Percentiles rank a stretch among this genome's conserved stretches.
Conservation (phyloP, 2,113 vertebrate genomes). For the Potamarius usumacintae region DNA sequence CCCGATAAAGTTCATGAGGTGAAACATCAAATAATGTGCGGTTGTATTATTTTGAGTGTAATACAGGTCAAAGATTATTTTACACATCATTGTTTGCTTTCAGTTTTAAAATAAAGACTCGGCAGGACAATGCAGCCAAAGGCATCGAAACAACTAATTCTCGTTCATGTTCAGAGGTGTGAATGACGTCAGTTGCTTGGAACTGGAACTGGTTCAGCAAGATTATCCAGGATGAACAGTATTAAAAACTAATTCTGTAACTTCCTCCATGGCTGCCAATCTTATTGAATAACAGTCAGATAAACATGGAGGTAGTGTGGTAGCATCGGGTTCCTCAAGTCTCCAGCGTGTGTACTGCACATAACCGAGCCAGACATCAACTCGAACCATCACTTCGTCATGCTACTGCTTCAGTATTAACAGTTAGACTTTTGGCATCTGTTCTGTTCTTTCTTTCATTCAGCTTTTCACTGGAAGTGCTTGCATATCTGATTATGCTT, state of each 20-base stretch:
- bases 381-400: background rate
- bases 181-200: background rate
- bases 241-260: background rate
- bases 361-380: background rate
- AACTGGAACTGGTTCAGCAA: background rate
- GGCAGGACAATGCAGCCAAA: no score
- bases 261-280: background rate
- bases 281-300: background rate
- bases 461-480: background rate
- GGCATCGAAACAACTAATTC: no score
- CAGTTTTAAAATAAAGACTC: no score
- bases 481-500: no score
- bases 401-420: background rate
- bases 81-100: no score
- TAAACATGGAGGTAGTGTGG: background rate
- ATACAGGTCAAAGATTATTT: no score
- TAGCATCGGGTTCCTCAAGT: background rate
- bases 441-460: background rate
- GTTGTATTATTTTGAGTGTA: no score
- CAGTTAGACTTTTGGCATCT: background rate
- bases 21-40: no score
- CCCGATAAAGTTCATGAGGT: no score
- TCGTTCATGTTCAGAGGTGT: background rate
- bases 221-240: background rate
- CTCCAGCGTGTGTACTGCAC: background rate